Conservation (phyloP, 2,888 invertebrate species). For the Melieria picta region DNA sequence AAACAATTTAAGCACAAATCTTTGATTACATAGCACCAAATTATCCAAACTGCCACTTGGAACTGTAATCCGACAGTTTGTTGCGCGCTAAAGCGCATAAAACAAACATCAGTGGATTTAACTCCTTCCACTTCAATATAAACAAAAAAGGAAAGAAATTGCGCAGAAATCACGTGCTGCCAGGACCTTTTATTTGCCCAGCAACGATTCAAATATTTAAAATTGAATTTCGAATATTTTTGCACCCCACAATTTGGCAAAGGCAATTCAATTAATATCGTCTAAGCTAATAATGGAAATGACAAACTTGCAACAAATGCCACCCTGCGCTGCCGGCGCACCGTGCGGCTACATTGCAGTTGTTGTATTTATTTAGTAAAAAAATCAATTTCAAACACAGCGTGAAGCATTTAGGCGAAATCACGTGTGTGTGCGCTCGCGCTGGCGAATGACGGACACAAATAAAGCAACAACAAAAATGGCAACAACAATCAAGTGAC, state of each 20-base stretch:
- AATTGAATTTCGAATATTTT: not conserved
- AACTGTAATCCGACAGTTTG: no score
- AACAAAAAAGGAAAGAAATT: no score
- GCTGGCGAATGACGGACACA: not conserved
- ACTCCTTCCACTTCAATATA: no score
- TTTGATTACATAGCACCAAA: no score
- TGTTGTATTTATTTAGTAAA: constrained; percentile 43
- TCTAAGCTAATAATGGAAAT: constrained; percentile 46
- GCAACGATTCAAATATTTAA: not conserved
- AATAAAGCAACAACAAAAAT: constrained; percentile 14
- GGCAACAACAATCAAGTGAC: not conserved
- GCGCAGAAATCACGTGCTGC: no score
- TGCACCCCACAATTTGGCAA: no score
- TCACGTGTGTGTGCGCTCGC: not conserved
- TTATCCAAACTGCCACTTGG: no score
- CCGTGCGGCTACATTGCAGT: not conserved
- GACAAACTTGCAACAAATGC: constrained; percentile 23
- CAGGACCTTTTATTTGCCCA: no score
- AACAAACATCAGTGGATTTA: no score
- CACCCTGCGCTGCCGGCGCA: constrained; percentile 6
- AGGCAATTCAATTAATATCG: constrained; percentile 36
- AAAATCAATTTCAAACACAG: constrained; percentile 46
- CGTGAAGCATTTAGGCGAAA: constrained; percentile 31
- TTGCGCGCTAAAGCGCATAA: no score
- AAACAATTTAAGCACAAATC: no score